A percentile compares a stretch with the other conserved stretches of the same genome.
Conservation (phyloP, 2,113 vertebrate genomes). For the Pelecanoides urinatrix region DNA sequence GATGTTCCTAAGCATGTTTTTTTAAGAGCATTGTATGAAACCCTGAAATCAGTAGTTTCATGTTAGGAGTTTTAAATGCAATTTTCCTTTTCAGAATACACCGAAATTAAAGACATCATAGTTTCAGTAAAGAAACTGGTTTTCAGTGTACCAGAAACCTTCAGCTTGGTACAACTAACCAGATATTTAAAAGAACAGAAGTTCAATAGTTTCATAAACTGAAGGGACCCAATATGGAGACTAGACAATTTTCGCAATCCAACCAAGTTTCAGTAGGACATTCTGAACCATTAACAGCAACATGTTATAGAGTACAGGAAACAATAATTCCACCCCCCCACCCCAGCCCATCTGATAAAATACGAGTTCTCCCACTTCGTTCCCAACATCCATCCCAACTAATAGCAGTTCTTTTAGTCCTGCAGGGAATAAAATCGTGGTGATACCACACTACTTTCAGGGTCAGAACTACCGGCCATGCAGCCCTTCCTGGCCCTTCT, state of each 20-base stretch:
- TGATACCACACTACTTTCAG: background rate
- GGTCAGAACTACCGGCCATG: accelerated
- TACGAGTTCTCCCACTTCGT: background rate
- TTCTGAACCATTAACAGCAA: background rate
- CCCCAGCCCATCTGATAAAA: background rate
- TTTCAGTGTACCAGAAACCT: background rate
- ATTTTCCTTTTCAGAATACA: background rate
- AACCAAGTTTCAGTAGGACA: background rate
- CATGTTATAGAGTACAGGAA: background rate
- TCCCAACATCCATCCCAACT: background rate
- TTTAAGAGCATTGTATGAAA: background rate
- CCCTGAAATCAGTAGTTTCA: background rate
- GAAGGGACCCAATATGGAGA: background rate
- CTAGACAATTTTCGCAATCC: background rate
- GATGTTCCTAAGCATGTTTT: background rate
- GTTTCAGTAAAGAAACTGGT: background rate
- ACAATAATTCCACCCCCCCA: background rate
- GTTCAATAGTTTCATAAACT: background rate
- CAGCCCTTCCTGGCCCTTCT: background rate
- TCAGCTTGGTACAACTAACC: background rate
- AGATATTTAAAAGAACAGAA: background rate
- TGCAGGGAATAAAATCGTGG: accelerated
- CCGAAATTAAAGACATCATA: background rate
- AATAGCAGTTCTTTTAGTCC: background rate
- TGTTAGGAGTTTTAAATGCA: background rate